These are phyloP conservation scores for Cygnus atratus DNA, from an alignment of 2,113 vertebrate species.

Conservation along the genomic window DNA sequence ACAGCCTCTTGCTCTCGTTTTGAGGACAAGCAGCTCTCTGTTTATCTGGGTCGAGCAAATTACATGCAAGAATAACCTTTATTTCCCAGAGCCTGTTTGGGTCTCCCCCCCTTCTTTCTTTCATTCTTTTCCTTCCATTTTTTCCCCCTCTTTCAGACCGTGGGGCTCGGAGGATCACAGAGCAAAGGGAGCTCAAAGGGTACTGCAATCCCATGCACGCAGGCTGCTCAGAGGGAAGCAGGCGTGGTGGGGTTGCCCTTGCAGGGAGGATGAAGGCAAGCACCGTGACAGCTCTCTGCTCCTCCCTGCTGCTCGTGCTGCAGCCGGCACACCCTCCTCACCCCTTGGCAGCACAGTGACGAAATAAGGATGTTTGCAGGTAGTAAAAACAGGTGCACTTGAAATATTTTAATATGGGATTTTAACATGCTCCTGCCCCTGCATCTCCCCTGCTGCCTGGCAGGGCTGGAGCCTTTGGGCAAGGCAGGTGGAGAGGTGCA, in stretches of 20 bases:
- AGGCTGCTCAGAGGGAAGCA: fast-evolving
- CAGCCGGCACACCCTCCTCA: background rate
- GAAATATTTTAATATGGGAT: background rate
- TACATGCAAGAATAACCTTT: background rate
- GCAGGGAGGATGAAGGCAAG: background rate
- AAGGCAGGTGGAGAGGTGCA: fast-evolving
- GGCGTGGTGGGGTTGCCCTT: background rate
- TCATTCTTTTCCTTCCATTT: too few species aligned
- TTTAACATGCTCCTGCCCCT: background rate
- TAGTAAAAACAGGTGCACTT: background rate
- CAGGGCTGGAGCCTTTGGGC: background rate
- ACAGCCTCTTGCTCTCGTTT: background rate
- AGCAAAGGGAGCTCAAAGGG: background rate
- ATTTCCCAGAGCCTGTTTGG: background rate
- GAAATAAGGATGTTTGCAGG: background rate
- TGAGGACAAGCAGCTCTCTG: background rate
- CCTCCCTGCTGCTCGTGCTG: background rate
- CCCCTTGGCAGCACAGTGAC: background rate
- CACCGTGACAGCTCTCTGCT: background rate
- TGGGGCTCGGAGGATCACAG: background rate
- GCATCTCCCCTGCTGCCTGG: background rate
- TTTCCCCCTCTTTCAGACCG: background rate
- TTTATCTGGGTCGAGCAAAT: background rate
- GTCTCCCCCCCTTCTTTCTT: too few species aligned
- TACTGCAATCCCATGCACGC: fast-evolving